Evolutionary conservation across 2,888 invertebrate species (phyloP), one percentile per base, ranked within the genome.

Genomic region (Drosophila histrio): DNA sequence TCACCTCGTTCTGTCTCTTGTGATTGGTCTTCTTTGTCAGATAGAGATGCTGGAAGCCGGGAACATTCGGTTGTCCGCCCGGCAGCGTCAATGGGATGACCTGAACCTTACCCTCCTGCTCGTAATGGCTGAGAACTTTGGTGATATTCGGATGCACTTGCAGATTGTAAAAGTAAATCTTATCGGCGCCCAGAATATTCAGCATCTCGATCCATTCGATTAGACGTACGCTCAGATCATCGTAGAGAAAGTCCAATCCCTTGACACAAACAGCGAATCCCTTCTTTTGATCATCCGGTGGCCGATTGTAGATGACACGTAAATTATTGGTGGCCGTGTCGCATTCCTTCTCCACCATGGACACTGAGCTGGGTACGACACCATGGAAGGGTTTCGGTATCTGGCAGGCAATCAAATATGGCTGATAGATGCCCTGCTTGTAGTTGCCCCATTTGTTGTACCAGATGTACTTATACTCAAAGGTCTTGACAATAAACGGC

Each of bases 171-270:
- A 98, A 95, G 92, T 96, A 97, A 28, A 98, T 95, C 90, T 97
- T 97, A 87, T 97, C 96, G 0, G 97, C 98, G 3, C 98, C 98
- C 46, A 98, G 93, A 32, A 97, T 93, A 24, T 94, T 94, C 28
- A 98, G 92, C 69, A 97, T 93, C 91, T 98, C 98, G 83, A 98
- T 96, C 98, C 98, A 99, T 91, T 99, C 98, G 46, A 98, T 95
- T 21, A 98, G 93, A 2, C 97, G 94, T 13, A 97, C 96, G 1
- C 97, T 97, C 1, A 98, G 92, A 91, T 98, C 98, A 89, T 97
- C 97, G 92, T 97, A 96, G 2, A 97, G 93, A 89, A 98, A 98
- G 91, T 98, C 98, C 56, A 99, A 93, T 0, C 98, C 98, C 91
- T 98, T 98, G 19, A 98, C 97, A 91, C 98, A 98, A 2, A 98